Evolutionary conservation across 2,797 vertebrate genomes (phyloP), one percentile per base, ranked within the genome.

Genomic region (Pelobates cultripes): DNA sequence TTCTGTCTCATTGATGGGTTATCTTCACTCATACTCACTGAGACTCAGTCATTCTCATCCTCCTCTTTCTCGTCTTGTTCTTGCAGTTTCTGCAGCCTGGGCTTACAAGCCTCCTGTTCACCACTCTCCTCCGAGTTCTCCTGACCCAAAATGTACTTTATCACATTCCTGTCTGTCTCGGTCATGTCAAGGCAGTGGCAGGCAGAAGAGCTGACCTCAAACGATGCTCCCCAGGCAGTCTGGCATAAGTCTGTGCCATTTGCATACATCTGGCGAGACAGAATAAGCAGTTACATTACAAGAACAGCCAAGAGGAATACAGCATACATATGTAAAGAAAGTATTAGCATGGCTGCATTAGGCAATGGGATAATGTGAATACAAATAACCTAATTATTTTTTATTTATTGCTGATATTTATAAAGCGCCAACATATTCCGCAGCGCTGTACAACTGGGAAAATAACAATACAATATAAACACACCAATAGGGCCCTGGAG

Each of bases 121-220:
- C 44, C 75, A 7, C 78, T 86, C 77, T 90, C 86, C 61, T 88
- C 86, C 2, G 87, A 88, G 82, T 84, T 87, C n/a, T 85, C 5
- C 0, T 85, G 12, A 47, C 73, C 85, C 67, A 15, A 43, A 42
- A 93, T 83, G 41, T 89, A 84, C 43, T 87, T 87, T 71, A 90
- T 63, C 3, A 85, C 86, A 28, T 85, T n/a, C 0, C 0, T 28
- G 79, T 93, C 91, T 73, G 83, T 89, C 77, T 85, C 73, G 66
- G 89, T 87, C 89, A 93, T 86, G 88, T 90, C 87, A 83, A 93
- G 86, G 88, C 92, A 93, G 80, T 86, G 88, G 81, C 91, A 91
- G 71, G 88, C 75, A 43, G 88, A 89, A 45, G 86, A 0, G 44
- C 86, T 89, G 78, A 90, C 88, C 53, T 86, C 88, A 57, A 93